phyloP scores from a whole-genome alignment of 2,797 vertebrate species.

The Catharus ustulatus region DNA sequence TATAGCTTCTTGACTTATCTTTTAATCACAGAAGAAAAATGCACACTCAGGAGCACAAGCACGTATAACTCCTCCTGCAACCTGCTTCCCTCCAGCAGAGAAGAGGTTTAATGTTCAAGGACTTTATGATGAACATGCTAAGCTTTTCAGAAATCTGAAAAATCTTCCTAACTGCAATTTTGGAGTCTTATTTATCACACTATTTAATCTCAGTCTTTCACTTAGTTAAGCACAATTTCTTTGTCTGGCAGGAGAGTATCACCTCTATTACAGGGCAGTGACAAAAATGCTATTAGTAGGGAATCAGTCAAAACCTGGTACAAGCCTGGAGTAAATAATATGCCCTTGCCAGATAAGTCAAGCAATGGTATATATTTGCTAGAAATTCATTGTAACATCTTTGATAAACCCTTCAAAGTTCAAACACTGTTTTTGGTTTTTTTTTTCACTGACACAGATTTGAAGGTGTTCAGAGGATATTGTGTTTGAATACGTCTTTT shows the following conservation, averaged over 20 bases:
- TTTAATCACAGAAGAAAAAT: slow-evolving; percentile 57
- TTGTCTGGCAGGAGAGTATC: slow-evolving; percentile 85
- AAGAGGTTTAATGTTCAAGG: slow-evolving; percentile 67
- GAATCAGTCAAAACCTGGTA: neutral
- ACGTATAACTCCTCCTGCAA: slow-evolving; percentile 56
- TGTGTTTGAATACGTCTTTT: slow-evolving; percentile 85
- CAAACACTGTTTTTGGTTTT: slow-evolving; percentile 67
- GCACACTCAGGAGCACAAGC: slow-evolving; percentile 12
- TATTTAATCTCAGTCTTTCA: slow-evolving; percentile 51
- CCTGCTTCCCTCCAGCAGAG: slow-evolving; percentile 55
- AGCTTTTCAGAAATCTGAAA: slow-evolving; percentile 53
- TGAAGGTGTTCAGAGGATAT: slow-evolving; percentile 73
- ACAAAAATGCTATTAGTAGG: neutral
- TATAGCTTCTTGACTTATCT: slow-evolving; percentile 71
- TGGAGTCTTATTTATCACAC: slow-evolving; percentile 73
- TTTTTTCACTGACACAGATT: slow-evolving; percentile 83
- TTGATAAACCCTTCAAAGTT: slow-evolving; percentile 83
- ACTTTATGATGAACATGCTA: slow-evolving; percentile 55
- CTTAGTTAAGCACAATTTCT: slow-evolving; percentile 75
- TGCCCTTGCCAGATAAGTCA: neutral
- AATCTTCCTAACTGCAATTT: slow-evolving; percentile 70
- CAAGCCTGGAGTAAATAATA: neutral
- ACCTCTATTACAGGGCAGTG: neutral
- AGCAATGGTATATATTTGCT: slow-evolving; percentile 51
- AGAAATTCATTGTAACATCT: slow-evolving; percentile 75